phyloP scores from a whole-genome alignment of 2,888 invertebrate genomes.

The Drosophila niveifrons region DNA sequence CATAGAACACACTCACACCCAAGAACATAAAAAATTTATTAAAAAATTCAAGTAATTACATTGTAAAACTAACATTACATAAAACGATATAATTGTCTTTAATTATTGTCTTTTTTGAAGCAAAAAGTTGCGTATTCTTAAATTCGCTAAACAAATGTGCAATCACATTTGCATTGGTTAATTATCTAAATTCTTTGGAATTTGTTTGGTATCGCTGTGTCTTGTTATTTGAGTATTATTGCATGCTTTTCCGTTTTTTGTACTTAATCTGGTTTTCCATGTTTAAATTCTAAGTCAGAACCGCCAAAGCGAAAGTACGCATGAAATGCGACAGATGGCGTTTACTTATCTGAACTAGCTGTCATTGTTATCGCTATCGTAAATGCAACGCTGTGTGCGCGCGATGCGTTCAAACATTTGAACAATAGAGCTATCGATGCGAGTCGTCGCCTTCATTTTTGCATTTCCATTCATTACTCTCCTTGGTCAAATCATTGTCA shows the following conservation, averaged over 20 bases:
- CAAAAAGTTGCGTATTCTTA: constrained; percentile 38
- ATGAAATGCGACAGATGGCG: constrained; percentile 48
- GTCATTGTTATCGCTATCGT: constrained; percentile 25
- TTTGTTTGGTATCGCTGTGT: constrained; percentile 65
- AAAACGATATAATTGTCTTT: constrained; percentile 50
- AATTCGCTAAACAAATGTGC: constrained; percentile 69
- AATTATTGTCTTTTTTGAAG: constrained; percentile 35
- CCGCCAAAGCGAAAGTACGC: constrained; percentile 19
- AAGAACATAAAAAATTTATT: constrained; percentile 61
- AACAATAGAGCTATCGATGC: constrained; percentile 34
- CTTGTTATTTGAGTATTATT: constrained; percentile 73
- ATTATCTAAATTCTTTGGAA: constrained; percentile 79
- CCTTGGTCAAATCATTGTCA: constrained; percentile 49
- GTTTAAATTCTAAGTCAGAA: constrained; percentile 41
- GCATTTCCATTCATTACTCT: constrained; percentile 61
- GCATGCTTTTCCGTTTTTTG: constrained; percentile 65
- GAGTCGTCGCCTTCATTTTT: constrained; percentile 59
- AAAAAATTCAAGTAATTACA: constrained; percentile 69
- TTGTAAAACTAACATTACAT: constrained; percentile 65
- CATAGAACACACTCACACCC: constrained; percentile 41
- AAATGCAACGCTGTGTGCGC: constrained; percentile 43
- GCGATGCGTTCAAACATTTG: constrained; percentile 10
- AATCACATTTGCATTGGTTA: constrained; percentile 38
- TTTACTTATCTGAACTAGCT: constrained; percentile 11
- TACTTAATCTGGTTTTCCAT: constrained; percentile 60